These are phyloP conservation scores for Notechis scutatus DNA, from an alignment of 2,113 vertebrate species.

Conservation along the genomic window DNA sequence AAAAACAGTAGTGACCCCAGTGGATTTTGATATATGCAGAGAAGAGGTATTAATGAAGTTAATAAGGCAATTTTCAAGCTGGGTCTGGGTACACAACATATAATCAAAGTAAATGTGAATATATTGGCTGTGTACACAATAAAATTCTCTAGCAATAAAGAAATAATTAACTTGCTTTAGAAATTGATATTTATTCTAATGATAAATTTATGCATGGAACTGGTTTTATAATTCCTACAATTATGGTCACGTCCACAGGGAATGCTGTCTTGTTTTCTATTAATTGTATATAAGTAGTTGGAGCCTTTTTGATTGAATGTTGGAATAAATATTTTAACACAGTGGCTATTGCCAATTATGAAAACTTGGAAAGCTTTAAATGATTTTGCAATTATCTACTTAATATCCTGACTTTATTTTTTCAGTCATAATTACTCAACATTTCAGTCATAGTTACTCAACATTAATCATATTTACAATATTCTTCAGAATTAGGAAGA, in stretches of 20 bases:
- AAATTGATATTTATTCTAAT: neutral
- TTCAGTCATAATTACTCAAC: neutral
- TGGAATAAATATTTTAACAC: neutral
- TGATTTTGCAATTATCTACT: neutral
- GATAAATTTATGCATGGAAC: neutral
- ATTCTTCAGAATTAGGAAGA: neutral
- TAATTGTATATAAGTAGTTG: neutral
- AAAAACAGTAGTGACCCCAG: slow-evolving; percentile 69
- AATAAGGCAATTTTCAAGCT: neutral
- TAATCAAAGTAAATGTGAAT: neutral
- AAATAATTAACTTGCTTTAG: neutral
- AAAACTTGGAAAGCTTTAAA: neutral
- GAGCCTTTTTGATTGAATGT: neutral
- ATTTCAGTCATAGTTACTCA: neutral
- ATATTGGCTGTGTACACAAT: neutral
- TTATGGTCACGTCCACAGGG: neutral
- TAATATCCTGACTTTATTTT: neutral
- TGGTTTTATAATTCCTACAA: neutral
- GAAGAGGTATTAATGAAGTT: slow-evolving; percentile 80
- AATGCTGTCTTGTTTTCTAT: neutral
- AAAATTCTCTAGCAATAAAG: neutral
- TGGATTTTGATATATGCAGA: slow-evolving; percentile 87
- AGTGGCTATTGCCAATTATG: neutral
- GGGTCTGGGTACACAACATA: neutral
- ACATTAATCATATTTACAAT: neutral